A percentile compares a stretch with the other conserved stretches of the same genome.
Conservation (phyloP, 2,797 vertebrate genomes). For the Bufotes viridis region DNA sequence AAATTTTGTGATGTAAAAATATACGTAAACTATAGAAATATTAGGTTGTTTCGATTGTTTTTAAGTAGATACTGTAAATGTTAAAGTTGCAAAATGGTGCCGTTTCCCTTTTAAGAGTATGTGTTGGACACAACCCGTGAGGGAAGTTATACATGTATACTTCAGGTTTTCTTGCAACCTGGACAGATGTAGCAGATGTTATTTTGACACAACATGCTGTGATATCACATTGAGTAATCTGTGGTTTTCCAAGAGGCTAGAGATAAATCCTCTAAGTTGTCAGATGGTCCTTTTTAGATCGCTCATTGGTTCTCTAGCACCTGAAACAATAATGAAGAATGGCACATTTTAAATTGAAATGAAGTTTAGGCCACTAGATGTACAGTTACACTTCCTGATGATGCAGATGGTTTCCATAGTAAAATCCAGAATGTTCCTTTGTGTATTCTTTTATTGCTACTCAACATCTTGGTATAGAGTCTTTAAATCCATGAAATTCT, state of each 20-base stretch:
- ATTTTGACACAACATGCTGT: neutral
- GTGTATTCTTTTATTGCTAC: neutral
- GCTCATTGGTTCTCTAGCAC: neutral
- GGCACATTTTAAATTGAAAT: conserved; percentile 10
- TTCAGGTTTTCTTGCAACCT: neutral
- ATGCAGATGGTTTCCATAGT: neutral
- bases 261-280: neutral
- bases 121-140: neutral
- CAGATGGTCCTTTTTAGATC: neutral
- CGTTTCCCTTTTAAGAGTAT: neutral
- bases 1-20: conserved; percentile 31
- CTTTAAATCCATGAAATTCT: neutral
- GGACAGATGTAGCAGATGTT: neutral
- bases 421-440: conserved; percentile 34
- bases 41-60: conserved; percentile 22
- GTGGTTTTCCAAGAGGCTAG: neutral
- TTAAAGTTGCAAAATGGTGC: neutral
- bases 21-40: conserved; percentile 34
- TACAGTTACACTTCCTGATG: conserved; percentile 13
- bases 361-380: conserved; percentile 14
- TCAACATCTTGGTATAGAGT: neutral
- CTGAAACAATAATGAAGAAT: neutral
- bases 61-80: neutral
- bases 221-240: neutral
- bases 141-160: neutral